Evolutionary conservation across 2,888 invertebrate genomes (phyloP).

Genomic region (Philereme transversata): DNA sequence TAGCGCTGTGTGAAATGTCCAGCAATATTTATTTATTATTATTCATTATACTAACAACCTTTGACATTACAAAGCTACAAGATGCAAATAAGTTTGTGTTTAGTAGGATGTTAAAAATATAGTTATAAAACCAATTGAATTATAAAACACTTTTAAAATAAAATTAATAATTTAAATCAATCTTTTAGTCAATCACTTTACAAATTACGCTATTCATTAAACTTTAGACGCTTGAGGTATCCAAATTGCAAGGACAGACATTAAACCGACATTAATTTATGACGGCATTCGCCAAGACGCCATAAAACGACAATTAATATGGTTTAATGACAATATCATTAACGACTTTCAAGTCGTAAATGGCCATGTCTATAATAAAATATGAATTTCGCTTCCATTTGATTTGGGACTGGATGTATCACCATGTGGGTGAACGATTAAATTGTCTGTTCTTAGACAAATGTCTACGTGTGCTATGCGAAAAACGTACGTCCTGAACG

Average conservation of each 20-base stretch:
- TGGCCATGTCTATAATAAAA: constrained; percentile 39
- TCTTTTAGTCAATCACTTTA: constrained; percentile 4
- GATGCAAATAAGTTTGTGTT: too few relatives aligned
- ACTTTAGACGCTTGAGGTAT: constrained; percentile 21
- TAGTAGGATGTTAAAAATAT: too few relatives aligned
- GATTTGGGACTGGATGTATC: constrained; percentile 17
- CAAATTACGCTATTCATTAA: constrained; percentile 20
- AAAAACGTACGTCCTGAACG: too few relatives aligned
- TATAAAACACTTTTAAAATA: too few relatives aligned
- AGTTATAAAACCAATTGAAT: too few relatives aligned
- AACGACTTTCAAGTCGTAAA: constrained; percentile 45
- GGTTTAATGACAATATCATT: constrained; percentile 46
- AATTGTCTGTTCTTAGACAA: neutral
- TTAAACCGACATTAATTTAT: constrained; percentile 42
- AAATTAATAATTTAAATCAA: neutral
- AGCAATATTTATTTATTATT: too few relatives aligned
- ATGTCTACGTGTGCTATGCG: too few relatives aligned
- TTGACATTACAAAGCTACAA: too few relatives aligned
- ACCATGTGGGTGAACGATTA: constrained; percentile 11
- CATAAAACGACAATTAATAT: constrained; percentile 52
- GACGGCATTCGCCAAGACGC: constrained; percentile 34
- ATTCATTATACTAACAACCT: too few relatives aligned
- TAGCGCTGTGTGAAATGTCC: too few relatives aligned
- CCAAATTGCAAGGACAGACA: constrained; percentile 24
- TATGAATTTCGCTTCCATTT: constrained; percentile 29